Conservation (phyloP, 2,113 vertebrate species). For the Serinus canaria region DNA sequence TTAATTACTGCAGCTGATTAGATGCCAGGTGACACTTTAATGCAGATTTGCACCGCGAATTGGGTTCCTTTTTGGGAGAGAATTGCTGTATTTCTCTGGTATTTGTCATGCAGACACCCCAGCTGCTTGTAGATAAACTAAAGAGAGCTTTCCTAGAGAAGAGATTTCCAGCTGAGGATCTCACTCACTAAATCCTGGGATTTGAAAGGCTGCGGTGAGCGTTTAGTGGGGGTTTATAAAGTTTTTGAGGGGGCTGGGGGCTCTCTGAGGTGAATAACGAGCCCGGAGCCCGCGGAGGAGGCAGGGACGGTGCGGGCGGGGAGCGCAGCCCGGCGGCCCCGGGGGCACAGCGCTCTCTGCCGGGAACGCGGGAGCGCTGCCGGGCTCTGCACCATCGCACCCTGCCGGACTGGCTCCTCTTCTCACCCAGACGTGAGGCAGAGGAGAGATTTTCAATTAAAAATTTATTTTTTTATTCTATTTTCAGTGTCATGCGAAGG, state of each 20-base stretch:
- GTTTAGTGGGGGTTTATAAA: accelerated
- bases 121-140: background rate
- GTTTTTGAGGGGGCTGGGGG: accelerated
- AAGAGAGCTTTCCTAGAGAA: background rate
- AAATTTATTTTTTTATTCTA: background rate
- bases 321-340: background rate
- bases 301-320: background rate
- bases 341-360: conserved; percentile 22
- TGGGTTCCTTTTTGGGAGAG: background rate
- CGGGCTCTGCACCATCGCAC: accelerated
- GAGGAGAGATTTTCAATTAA: background rate
- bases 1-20: background rate
- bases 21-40: accelerated
- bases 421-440: background rate
- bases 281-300: too few species aligned
- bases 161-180: too few species aligned
- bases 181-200: accelerated
- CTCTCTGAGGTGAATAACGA: background rate
- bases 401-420: too few species aligned
- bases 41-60: accelerated
- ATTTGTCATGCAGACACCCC: background rate
- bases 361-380: background rate
- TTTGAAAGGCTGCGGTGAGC: background rate
- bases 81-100: background rate
- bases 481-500: background rate